phyloP scores from a whole-genome alignment of 64 coral and sea anemone genomes.

The Catalaphyllia jardinei region DNA sequence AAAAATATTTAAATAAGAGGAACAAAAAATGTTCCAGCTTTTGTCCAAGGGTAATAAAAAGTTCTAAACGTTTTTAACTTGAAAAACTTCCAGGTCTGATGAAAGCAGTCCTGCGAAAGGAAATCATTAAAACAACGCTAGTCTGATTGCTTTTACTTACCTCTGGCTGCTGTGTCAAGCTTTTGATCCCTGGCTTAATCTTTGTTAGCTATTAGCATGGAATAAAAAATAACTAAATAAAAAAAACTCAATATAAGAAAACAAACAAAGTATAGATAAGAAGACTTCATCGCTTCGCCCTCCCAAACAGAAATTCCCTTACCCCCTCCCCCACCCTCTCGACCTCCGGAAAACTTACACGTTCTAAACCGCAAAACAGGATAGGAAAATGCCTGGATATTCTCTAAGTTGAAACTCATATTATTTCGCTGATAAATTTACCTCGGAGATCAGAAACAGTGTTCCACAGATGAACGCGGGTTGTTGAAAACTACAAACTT shows the following conservation, averaged over 20 bases:
- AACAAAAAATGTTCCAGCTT: neutral
- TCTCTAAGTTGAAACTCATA: neutral
- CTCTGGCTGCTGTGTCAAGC: constrained; percentile 81
- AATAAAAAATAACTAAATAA: too few species aligned
- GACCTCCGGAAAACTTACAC: too few species aligned
- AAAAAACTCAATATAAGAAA: too few species aligned
- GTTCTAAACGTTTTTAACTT: neutral
- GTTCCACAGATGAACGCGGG: constrained; percentile 82
- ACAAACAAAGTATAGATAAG: too few species aligned
- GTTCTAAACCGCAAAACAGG: neutral
- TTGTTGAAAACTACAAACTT: constrained; percentile 86
- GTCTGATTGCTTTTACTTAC: constrained; percentile 18
- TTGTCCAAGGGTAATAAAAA: neutral
- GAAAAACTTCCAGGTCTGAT: neutral
- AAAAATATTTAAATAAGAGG: too few species aligned
- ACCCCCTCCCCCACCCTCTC: too few species aligned
- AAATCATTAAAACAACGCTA: neutral
- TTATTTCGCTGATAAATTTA: neutral
- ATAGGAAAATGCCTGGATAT: neutral
- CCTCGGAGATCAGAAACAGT: constrained; percentile 87
- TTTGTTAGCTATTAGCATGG: constrained; percentile 57
- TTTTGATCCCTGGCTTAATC: constrained; percentile 78
- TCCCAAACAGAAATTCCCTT: too few species aligned
- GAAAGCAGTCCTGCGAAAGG: too few species aligned
- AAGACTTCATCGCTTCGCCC: too few species aligned